Conservation (phyloP, 2,113 vertebrate species). For the Tenebrosternarchus preto region DNA sequence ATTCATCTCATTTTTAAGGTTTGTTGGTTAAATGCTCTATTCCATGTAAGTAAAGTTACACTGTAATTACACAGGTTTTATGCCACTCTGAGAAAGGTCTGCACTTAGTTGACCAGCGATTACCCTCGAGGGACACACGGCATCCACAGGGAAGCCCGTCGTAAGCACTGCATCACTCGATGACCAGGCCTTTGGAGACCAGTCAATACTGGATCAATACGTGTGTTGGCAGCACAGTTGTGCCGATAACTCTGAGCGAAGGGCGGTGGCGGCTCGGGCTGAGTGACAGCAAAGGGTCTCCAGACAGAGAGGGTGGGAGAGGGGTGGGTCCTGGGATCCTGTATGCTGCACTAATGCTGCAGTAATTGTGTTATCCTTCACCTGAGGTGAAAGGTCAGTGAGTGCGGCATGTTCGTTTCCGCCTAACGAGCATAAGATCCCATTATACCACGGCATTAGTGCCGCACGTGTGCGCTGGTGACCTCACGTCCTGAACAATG, state of each 20-base stretch:
- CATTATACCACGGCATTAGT: slow-evolving; percentile 35
- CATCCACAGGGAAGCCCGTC: slow-evolving; percentile 20
- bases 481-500: not conserved
- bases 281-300: slow-evolving; percentile 11
- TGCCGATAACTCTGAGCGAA: slow-evolving; percentile 5
- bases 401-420: slow-evolving; percentile 24
- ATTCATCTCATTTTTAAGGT: not conserved
- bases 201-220: slow-evolving; percentile 41
- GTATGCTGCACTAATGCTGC: slow-evolving; percentile 31
- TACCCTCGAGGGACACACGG: slow-evolving; percentile 10
- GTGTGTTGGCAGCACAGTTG: slow-evolving; percentile 8
- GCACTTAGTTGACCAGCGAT: not conserved
- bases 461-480: not conserved
- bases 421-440: slow-evolving; percentile 32
- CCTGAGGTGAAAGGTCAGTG: slow-evolving; percentile 40
- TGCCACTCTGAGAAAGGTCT: not conserved
- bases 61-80: not conserved
- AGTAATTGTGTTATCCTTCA: slow-evolving; percentile 38
- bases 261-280: slow-evolving; percentile 12
- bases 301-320: slow-evolving; percentile 9
- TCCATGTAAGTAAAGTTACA: not conserved
- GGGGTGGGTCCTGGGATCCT: not conserved
- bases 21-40: no score
- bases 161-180: slow-evolving; percentile 21
- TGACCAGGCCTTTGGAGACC: slow-evolving; percentile 24